Percentiles rank a stretch among this genome's conserved stretches.
These are phyloP conservation scores for Psilopogon haemacephalus DNA, from an alignment of 2,113 vertebrate genomes.

Conservation along the genomic window DNA sequence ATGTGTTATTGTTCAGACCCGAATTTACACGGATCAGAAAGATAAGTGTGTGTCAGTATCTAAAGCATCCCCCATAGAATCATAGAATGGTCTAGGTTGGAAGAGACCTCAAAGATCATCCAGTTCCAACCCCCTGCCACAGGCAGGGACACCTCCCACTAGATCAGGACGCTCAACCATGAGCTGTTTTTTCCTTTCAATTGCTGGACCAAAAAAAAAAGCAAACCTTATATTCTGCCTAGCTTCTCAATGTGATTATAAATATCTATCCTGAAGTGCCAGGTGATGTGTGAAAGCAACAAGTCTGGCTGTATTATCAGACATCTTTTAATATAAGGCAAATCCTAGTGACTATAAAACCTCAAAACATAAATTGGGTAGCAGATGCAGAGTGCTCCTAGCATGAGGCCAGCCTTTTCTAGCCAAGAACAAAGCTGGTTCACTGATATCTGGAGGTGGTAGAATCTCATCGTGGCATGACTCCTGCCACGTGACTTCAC, in stretches of 20 bases:
- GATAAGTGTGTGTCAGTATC: background rate
- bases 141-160: no score
- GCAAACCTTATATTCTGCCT: background rate
- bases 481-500: background rate
- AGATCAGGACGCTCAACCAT: no score
- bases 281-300: slow-evolving; percentile 19
- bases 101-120: no score
- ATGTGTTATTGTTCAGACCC: background rate
- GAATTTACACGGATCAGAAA: background rate
- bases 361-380: background rate
- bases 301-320: background rate
- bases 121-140: no score
- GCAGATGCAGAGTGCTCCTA: background rate
- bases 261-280: background rate
- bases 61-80: background rate
- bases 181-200: background rate
- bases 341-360: background rate
- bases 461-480: background rate
- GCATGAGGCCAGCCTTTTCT: background rate
- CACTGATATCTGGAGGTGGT: background rate
- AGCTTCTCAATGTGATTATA: background rate
- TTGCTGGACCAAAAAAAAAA: background rate
- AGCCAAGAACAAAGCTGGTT: background rate
- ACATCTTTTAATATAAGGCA: background rate
- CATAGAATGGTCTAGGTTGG: no score